Evolutionary conservation across 1,140 invertebrate species (phyloP), one percentile per base, ranked within the genome.

Genomic region (Gryllus bimaculatus): DNA sequence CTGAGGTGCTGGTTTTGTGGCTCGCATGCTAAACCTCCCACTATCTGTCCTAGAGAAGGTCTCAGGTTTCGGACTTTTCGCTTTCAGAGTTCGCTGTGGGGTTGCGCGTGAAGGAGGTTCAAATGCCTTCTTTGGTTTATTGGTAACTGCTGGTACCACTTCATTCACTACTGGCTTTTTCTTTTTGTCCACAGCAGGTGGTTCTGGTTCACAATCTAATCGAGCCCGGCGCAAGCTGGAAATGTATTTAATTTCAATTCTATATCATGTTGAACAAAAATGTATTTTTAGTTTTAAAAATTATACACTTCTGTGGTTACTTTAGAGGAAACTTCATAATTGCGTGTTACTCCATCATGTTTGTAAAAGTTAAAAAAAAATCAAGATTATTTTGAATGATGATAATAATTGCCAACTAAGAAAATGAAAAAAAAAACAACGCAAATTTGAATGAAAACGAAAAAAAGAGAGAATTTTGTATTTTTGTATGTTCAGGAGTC

Each of bases 1-100:
- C 77, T 78, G 77, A 78, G 82, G 75, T 21, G 80, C 74, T 6
- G 84, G 84, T 80, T 87, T 86, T 12, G 84, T 82, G 8, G 85
- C 83, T 82, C 90, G 85, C 83, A 92, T 88, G 85, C 91, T 92
- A 82, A 90, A 89, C 81, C 91, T 84, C n/a, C 90, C 91, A 81
- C 88, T 89, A 83, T 93, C 91, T 73, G 87, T 89, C 79, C 91
- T 85, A 8, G 87, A 86, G 82, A 92, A 89, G 39, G 85, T 84
- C 48, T 80, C 80, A n/a, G 81, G 75, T 20, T 82, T 80, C 8
- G 82, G 78, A 76, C 74, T 80, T 12, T 78, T 75, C 18, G 66
- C 49, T 54, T 77, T 76, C 5, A 26, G 12, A 10, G 54, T 39
- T 10, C 8, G 48, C 73, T 12, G 18, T n/a, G 73, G 12, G 8